Evolutionary conservation across 2,888 invertebrate species (phyloP).

Genomic region (Boloria euphrosyne): DNA sequence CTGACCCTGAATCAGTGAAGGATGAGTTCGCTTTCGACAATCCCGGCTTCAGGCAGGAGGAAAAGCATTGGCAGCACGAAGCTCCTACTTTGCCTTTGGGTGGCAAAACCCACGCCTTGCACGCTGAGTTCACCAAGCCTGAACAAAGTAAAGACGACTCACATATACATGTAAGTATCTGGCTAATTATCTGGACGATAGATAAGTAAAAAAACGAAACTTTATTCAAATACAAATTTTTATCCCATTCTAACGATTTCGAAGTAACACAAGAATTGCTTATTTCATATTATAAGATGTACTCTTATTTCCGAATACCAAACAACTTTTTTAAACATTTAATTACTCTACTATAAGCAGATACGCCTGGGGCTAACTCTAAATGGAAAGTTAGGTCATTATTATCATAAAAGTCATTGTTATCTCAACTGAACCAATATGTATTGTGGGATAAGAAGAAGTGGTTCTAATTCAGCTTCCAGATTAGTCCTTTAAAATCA

Average conservation of each 20-base stretch:
- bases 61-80: constrained; percentile 73
- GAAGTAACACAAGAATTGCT: too few relatives aligned
- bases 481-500: too few relatives aligned
- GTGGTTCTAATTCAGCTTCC: too few relatives aligned
- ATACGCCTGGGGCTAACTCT: too few relatives aligned
- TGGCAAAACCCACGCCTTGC: constrained; percentile 64
- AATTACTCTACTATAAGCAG: too few relatives aligned
- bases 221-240: neutral
- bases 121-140: constrained; percentile 73
- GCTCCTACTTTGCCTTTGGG: constrained; percentile 72
- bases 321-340: too few relatives aligned
- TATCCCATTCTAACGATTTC: neutral
- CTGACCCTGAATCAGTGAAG: constrained; percentile 89
- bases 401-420: too few relatives aligned
- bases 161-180: constrained; percentile 61
- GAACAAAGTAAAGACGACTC: constrained; percentile 72
- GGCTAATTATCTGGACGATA: neutral
- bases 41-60: constrained; percentile 86
- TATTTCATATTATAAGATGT: too few relatives aligned
- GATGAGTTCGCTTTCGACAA: constrained; percentile 91
- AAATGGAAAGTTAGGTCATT: too few relatives aligned
- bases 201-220: neutral
- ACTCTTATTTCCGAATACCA: too few relatives aligned
- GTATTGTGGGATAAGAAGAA: too few relatives aligned
- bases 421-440: too few relatives aligned